Evolutionary conservation across 2,797 vertebrate species (phyloP), one percentile per base, ranked within the genome.

Genomic region (Merluccius polli): DNA sequence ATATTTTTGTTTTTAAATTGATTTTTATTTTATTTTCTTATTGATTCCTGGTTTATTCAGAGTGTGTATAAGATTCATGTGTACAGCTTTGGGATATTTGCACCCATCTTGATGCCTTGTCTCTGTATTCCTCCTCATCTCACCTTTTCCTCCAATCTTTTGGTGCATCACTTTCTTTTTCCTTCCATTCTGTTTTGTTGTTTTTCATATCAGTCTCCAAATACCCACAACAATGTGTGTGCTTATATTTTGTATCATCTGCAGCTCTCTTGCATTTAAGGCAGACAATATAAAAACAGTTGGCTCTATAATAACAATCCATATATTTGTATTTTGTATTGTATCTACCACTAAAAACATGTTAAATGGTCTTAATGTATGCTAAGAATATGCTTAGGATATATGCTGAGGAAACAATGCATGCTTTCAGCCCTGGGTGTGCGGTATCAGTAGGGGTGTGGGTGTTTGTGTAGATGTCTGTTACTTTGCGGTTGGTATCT

Each of bases 381-480:
- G 36, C 36, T 6, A 12, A 38, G 36, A 12, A 38, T 38, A 38
- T 6, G 36, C 36, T 38, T 1, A 38, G 36, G 36, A 38, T 12
- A 29, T 48, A 68, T 31, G 65, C 65, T 16, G 16, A 31, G 29
- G 29, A 13, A 30, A 68, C 29, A 24, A 24, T 67, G 11, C 0
- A 11, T 29, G 24, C 9, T 11, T 24, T 24, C 24, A 67, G 9
- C 9, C 8, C 27, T 24, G 27, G 65, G 65, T 68, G 27, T 31
- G 18, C 78, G 73, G 74, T 69, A 48, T 79, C 71, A 70, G 75
- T 67, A 38, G 32, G 71, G 15, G 70, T 71, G 33, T 75, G 18
- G 77, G 71, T 78, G 31, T 76, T 15, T 33, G 35, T 30, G 74
- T 77, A 71, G 72, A 76, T 71, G 30, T 36, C 44, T 59, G 52